Conservation (phyloP, 2,113 vertebrate genomes). For the Plecotus auritus region DNA sequence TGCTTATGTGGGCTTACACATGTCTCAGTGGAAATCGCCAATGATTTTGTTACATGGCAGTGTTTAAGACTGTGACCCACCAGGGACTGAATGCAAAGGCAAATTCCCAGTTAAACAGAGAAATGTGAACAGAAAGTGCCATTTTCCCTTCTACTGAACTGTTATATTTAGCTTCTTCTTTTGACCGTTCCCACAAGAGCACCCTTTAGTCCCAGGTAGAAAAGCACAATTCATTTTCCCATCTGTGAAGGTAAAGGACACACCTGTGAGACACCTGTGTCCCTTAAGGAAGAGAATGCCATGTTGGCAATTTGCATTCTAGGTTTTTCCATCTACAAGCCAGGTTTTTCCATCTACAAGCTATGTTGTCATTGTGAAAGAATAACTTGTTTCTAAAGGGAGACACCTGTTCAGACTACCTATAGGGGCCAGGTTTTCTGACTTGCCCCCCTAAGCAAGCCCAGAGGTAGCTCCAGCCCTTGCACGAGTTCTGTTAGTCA, state of each 20-base stretch:
- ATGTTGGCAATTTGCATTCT: background rate
- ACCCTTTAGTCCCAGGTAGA: background rate
- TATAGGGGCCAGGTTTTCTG: background rate
- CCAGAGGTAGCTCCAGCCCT: slow-evolving; percentile 49
- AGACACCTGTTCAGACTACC: background rate
- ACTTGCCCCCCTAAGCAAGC: background rate
- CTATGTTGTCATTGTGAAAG: background rate
- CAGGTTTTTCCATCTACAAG: background rate
- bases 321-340: background rate
- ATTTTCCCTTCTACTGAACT: background rate
- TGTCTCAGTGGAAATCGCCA: slow-evolving; percentile 79
- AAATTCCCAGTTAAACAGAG: slow-evolving; percentile 43
- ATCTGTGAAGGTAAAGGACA: background rate
- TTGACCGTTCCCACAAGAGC: background rate
- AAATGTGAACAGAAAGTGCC: slow-evolving; percentile 46
- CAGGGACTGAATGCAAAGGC: slow-evolving; percentile 60
- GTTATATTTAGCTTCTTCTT: slow-evolving; percentile 14
- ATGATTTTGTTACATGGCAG: slow-evolving; percentile 48
- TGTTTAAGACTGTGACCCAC: slow-evolving; percentile 54
- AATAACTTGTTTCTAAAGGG: background rate
- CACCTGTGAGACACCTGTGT: slow-evolving; percentile 28
- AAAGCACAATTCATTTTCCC: background rate
- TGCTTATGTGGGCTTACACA: slow-evolving; percentile 75
- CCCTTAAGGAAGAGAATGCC: background rate
- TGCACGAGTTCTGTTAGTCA: slow-evolving; percentile 55